Conservation (phyloP, 2,797 vertebrate species). For the Silurus aristotelis region DNA sequence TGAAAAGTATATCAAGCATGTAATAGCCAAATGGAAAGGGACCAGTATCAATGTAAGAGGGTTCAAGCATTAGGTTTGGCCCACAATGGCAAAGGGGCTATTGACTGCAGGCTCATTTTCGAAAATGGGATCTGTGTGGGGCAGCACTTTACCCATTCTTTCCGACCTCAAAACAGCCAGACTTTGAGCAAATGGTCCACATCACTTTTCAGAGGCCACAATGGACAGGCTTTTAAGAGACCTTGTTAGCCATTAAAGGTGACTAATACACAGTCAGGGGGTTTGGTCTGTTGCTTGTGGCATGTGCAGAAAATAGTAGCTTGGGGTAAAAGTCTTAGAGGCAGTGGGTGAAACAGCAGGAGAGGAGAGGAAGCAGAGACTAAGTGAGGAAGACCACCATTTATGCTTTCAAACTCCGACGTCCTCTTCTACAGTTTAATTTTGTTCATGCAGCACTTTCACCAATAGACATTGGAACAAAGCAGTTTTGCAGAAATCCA, state of each 20-base stretch:
- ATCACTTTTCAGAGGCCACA: constrained; percentile 42
- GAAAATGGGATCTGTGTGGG: constrained; percentile 44
- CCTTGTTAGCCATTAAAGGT: constrained; percentile 21
- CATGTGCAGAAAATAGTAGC: neutral
- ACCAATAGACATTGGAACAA: neutral
- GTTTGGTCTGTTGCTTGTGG: constrained; percentile 6
- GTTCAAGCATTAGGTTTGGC: constrained; percentile 5
- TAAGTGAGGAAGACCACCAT: neutral
- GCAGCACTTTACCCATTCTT: constrained; percentile 44
- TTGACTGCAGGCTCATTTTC: constrained; percentile 39
- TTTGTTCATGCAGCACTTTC: neutral
- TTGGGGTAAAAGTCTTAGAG: neutral
- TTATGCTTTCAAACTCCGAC: neutral
- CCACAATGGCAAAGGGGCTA: constrained; percentile 7
- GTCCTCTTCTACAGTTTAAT: neutral
- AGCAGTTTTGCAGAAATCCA: neutral
- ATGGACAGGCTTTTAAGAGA: constrained; percentile 45
- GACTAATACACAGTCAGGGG: constrained; percentile 4
- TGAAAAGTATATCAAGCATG: neutral
- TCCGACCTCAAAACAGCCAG: constrained; percentile 39
- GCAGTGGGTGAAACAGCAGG: neutral
- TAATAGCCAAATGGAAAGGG: constrained; percentile 5
- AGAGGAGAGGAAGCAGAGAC: neutral
- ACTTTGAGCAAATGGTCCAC: constrained; percentile 35
- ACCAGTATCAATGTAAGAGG: neutral